Percentiles rank a stretch among this genome's conserved stretches.
Evolutionary conservation across 2,797 vertebrate species (phyloP).

Genomic region (Melanotaenia parkinsoni): DNA sequence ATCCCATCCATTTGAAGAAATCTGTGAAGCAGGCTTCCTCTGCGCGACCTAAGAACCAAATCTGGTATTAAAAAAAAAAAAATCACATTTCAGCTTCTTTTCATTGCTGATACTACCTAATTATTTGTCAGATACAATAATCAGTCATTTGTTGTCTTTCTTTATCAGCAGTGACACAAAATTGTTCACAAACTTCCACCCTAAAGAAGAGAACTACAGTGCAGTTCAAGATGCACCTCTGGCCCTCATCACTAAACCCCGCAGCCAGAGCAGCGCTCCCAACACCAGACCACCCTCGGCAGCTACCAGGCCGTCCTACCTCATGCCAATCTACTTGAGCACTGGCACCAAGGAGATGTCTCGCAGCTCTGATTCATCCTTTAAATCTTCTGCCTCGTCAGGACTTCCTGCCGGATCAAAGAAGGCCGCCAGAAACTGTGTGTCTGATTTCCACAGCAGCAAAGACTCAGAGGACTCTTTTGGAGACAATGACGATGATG

Average conservation of each 20-base stretch:
- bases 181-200: conserved; percentile 87
- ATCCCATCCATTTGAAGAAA: conserved; percentile 83
- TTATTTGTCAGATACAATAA: conserved; percentile 78
- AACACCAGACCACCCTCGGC: conserved; percentile 80
- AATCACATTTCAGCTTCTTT: conserved; percentile 79
- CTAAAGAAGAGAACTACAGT: conserved; percentile 85
- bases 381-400: conserved; percentile 79
- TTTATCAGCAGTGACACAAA: conserved; percentile 86
- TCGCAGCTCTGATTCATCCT: conserved; percentile 68
- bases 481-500: conserved; percentile 88
- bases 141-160: conserved; percentile 81
- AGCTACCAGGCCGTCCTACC: conserved; percentile 77
- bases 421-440: conserved; percentile 82
- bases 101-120: conserved; percentile 80
- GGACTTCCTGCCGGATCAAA: conserved; percentile 74
- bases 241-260: conserved; percentile 91
- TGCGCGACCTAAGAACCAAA: conserved; percentile 84
- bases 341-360: conserved; percentile 81
- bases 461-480: conserved; percentile 94
- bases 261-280: conserved; percentile 78
- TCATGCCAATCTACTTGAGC: conserved; percentile 88
- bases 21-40: conserved; percentile 86
- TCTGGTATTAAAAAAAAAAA: conserved; percentile 74
- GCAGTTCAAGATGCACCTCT: conserved; percentile 92
- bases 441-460: conserved; percentile 90